Evolutionary conservation across 2,113 vertebrate genomes (phyloP), one percentile per base, ranked within the genome.

Genomic region (Chroicocephalus ridibundus): DNA sequence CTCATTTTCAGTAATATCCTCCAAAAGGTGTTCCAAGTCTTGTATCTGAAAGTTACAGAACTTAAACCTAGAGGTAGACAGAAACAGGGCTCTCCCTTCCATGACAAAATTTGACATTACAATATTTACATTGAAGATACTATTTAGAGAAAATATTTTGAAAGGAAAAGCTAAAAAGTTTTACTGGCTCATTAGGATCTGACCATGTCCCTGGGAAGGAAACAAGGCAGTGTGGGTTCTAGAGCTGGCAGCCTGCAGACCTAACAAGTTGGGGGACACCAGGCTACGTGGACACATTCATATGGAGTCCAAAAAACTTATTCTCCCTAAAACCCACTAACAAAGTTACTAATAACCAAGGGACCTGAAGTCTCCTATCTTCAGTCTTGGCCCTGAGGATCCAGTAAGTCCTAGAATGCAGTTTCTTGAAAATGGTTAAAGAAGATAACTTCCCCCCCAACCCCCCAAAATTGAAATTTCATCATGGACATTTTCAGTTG

Each of bases 21-120:
- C 98, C 95, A 99, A 94, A 96, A 98, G 49, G 29, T 98, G 95
- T 79, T 99, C 98, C 80, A 98, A 79, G n/a, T 98, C 94, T 82
- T 98, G 98, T 62, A 98, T 97, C 99, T 99, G 95, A 22, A 96
- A 95, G 36, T 77, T 64, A 78, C 20, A 87, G 9, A 65, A 80
- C 24, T 66, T 65, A 65, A 83, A 65, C 8, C 15, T 70, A 22
- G 0, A 10, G 6, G 10, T n/a, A 26, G 44, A 25, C 19, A 68
- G 36, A 90, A 82, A 78, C 29, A 69, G 12, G 20, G 27, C 52
- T 91, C 13, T 8, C 6, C 10, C 5, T 80, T 88, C 42, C 29
- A 14, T 11, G 17, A 75, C 13, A 82, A 58, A 81, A 88, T n/a
- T 1, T 34, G 22, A 83, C 36, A 88, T 54, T 8, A 62, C 5